Conservation (phyloP, 1,140 invertebrate genomes). For the Papilio machaon region DNA sequence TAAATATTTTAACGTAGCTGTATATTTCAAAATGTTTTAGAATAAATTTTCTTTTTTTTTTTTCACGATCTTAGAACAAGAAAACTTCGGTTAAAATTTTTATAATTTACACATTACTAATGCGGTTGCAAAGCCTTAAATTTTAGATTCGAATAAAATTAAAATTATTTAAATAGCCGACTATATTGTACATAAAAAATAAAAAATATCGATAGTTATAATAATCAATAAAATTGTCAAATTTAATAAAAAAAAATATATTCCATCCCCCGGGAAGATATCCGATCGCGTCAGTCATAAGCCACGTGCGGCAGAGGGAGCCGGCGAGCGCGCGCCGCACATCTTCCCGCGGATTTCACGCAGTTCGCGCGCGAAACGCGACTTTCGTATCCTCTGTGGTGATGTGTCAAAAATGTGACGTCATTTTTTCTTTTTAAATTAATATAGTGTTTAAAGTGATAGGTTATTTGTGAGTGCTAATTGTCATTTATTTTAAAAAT, state of each 20-base stretch:
- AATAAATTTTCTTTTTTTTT: too few relatives aligned
- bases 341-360: slow-evolving; percentile 10
- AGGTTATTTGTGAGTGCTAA: neutral
- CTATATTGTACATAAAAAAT: neutral
- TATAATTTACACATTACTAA: too few relatives aligned
- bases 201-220: neutral
- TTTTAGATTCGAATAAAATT: too few relatives aligned
- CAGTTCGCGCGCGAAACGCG: slow-evolving; percentile 32
- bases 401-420: slow-evolving; percentile 2
- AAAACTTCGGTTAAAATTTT: too few relatives aligned
- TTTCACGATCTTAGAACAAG: too few relatives aligned
- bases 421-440: neutral
- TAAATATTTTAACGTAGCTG: neutral
- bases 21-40: too few relatives aligned
- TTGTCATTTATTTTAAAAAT: neutral
- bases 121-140: too few relatives aligned
- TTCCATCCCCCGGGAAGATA: slow-evolving; percentile 46
- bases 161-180: too few relatives aligned
- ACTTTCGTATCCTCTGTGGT: slow-evolving; percentile 12
- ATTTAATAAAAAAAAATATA: slow-evolving; percentile 9
- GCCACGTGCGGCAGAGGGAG: slow-evolving; percentile 56
- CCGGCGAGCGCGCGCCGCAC: slow-evolving; percentile 47
- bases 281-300: slow-evolving; percentile 45
- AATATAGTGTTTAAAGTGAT: neutral
- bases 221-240: slow-evolving; percentile 8